Percentiles rank a stretch among this genome's conserved stretches.
Evolutionary conservation across 2,797 vertebrate species (phyloP).

Genomic region (Botia almorhae): DNA sequence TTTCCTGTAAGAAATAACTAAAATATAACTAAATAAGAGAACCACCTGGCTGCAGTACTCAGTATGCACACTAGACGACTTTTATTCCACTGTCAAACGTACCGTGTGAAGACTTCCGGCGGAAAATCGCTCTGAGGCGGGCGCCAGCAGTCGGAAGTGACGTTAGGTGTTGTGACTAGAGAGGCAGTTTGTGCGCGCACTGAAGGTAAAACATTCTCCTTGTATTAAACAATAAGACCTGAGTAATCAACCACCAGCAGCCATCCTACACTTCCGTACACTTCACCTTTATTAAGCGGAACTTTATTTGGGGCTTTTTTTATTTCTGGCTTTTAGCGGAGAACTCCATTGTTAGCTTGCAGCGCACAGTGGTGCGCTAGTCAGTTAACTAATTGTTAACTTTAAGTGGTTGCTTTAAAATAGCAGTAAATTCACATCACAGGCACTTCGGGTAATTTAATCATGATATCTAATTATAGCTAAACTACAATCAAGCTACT

Average conservation of each 20-base stretch:
- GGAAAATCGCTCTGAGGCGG: background rate
- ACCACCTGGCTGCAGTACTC: too few relatives aligned
- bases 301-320: background rate
- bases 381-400: background rate
- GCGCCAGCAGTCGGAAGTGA: conserved; percentile 48
- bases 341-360: conserved; percentile 69
- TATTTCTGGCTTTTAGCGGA: conserved; percentile 4
- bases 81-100: background rate
- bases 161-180: conserved; percentile 50
- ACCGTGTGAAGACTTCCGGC: background rate
- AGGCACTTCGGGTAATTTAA: background rate
- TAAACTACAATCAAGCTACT: background rate
- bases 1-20: too few relatives aligned
- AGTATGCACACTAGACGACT: background rate
- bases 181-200: conserved; percentile 48
- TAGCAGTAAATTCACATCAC: too few relatives aligned
- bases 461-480: background rate
- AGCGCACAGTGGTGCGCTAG: background rate
- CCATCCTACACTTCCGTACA: background rate
- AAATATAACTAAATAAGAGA: too few relatives aligned
- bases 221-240: background rate
- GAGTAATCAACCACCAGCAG: too few relatives aligned
- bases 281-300: background rate
- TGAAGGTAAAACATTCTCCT: background rate
- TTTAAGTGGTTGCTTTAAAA: too few relatives aligned